These are phyloP conservation scores for Artibeus lituratus DNA, from an alignment of 2,797 vertebrate species.

Conservation along the genomic window DNA sequence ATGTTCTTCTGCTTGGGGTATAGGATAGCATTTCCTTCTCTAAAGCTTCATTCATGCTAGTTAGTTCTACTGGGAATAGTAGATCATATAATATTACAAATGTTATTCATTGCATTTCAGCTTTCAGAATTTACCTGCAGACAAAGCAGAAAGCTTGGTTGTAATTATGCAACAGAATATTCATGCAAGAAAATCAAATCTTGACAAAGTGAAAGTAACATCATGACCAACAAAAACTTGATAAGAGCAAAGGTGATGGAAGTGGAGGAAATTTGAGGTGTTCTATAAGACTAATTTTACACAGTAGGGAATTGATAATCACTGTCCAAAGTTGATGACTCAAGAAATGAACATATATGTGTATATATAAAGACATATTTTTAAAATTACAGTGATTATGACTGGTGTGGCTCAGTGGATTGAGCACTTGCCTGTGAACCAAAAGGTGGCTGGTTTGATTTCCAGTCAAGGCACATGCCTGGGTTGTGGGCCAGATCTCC, in stretches of 20 bases:
- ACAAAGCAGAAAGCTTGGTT: background rate
- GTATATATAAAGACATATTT: background rate
- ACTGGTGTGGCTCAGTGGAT: too few species aligned
- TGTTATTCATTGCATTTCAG: background rate
- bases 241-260: background rate
- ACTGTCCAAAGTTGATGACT: background rate
- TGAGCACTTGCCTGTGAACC: too few species aligned
- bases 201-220: background rate
- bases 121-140: background rate
- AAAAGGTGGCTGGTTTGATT: too few species aligned
- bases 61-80: background rate
- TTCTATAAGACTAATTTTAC: background rate
- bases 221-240: background rate
- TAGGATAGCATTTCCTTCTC: background rate
- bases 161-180: background rate
- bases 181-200: background rate
- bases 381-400: background rate
- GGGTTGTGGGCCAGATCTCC: too few species aligned
- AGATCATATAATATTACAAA: background rate
- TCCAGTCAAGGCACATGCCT: too few species aligned
- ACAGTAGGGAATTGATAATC: background rate
- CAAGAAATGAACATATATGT: background rate
- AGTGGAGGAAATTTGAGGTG: background rate
- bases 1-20: background rate
- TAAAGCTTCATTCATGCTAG: background rate